Evolutionary conservation across 2,888 invertebrate genomes (phyloP).

Genomic region (Nymphalis polychloros): DNA sequence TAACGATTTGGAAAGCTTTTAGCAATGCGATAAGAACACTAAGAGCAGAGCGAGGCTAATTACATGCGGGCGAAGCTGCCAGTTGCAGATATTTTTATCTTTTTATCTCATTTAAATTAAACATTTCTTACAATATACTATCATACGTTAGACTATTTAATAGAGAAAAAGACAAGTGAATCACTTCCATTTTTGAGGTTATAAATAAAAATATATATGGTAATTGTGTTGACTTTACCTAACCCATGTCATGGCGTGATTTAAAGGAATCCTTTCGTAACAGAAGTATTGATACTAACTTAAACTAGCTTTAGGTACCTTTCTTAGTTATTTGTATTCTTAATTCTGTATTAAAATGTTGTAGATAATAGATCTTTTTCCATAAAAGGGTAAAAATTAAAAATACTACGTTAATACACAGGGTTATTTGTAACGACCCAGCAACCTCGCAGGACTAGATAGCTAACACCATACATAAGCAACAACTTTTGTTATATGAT

Average conservation of each 20-base stretch:
- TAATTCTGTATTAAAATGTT: too few relatives aligned
- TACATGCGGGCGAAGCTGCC: background rate
- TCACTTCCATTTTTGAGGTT: slow-evolving; percentile 15
- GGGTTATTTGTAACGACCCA: too few relatives aligned
- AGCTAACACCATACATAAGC: too few relatives aligned
- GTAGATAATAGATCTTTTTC: too few relatives aligned
- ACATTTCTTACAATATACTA: background rate
- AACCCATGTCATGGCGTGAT: slow-evolving; percentile 27
- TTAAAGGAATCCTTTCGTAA: slow-evolving; percentile 20
- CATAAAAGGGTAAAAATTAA: too few relatives aligned
- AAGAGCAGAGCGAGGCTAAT: background rate
- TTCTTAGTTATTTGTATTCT: background rate
- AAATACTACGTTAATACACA: too few relatives aligned
- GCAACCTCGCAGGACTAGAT: too few relatives aligned
- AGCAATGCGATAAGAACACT: background rate
- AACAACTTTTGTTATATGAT: too few relatives aligned
- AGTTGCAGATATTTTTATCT: background rate
- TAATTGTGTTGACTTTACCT: slow-evolving; percentile 25
- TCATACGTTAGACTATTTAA: background rate
- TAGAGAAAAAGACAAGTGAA: slow-evolving; percentile 16
- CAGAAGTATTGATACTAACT: slow-evolving; percentile 12
- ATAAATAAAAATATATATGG: slow-evolving; percentile 25
- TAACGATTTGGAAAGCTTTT: background rate
- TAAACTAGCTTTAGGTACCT: background rate
- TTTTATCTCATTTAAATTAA: background rate